Percentiles rank a stretch among this genome's conserved stretches.
Conservation (phyloP, 2,888 invertebrate genomes). For the Nymphalis polychloros region DNA sequence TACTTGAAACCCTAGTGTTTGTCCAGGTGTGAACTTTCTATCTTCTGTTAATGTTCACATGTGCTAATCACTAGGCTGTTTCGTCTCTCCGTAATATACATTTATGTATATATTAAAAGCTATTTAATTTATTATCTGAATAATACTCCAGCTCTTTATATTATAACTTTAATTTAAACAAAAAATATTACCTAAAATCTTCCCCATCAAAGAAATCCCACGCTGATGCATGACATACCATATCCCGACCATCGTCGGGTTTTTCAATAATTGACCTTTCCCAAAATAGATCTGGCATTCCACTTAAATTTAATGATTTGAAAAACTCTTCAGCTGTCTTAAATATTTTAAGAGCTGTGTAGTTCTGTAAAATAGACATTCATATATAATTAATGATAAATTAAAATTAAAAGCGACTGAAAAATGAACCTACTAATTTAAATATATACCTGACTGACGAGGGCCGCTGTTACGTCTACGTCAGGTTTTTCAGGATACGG, state of each 20-base stretch:
- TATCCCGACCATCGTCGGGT: constrained; percentile 85
- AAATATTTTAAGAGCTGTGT: constrained; percentile 89
- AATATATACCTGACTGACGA: constrained; percentile 83
- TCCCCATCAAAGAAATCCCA: constrained; percentile 92
- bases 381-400: no score
- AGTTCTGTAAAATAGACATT: constrained; percentile 77
- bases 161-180: not conserved
- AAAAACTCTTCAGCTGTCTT: constrained; percentile 92
- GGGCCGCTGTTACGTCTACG: constrained; percentile 86
- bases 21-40: no score
- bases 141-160: not conserved
- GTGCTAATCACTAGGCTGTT: no score
- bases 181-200: constrained; percentile 86
- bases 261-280: constrained; percentile 91
- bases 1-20: no score
- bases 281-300: constrained; percentile 91
- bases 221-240: constrained; percentile 93
- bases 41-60: no score
- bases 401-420: not conserved
- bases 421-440: not conserved
- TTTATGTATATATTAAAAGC: no score
- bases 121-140: no score
- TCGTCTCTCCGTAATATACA: no score
- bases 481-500: constrained; percentile 86
- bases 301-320: constrained; percentile 88